Base-by-base conservation (phyloP, 2,888 invertebrate species). In the Drosophila testacea region DNA sequence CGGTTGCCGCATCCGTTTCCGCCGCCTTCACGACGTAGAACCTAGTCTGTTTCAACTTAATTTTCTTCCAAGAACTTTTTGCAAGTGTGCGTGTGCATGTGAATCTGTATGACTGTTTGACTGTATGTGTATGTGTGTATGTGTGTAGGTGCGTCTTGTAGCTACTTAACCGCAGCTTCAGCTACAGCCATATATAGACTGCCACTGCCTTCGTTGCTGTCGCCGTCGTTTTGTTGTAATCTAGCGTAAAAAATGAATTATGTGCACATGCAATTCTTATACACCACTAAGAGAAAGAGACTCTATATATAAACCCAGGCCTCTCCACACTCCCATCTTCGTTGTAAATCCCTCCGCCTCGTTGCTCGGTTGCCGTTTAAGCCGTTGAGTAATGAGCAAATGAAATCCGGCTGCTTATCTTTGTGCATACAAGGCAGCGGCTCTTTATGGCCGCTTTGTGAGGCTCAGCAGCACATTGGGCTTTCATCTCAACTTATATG, bases 301-400 rank as follows among this genome's bases (percentile, higher is more conserved):
- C 65, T 50, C 54, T 57, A 55, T 16, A 16, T 38, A 32, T 16
- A 34, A 22, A 38, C 30, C 11, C 34, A 5, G 27, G 6, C 30
- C 10, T 4, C n/a, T 30, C 36, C 16, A 22, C 39, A 30, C 48
- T 22, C 13, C 42, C 28, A n/a, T 5, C 16, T 11, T 9, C 6
- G 6, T 44, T 28, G 39, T n/a, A 48, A 50, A 16, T 57, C 59
- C 22, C 54, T 9, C 50, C 44, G 47, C 44, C 36, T 2, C 7
- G 27, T 38, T 39, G 6, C 42, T 34, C 44, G 52, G 30, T 46
- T 52, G 46, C 79, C 44, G 54, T 70, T 73, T 77, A 88, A 83
- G 83, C 83, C 73, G 70, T 85, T 83, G 83, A 83, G 86, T 83
- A 83, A 83, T 88, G 83, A 85, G 83, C 88, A 88, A 85, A 80